Conservation (phyloP, 2,888 invertebrate genomes). For the Pasiphila rectangulata region DNA sequence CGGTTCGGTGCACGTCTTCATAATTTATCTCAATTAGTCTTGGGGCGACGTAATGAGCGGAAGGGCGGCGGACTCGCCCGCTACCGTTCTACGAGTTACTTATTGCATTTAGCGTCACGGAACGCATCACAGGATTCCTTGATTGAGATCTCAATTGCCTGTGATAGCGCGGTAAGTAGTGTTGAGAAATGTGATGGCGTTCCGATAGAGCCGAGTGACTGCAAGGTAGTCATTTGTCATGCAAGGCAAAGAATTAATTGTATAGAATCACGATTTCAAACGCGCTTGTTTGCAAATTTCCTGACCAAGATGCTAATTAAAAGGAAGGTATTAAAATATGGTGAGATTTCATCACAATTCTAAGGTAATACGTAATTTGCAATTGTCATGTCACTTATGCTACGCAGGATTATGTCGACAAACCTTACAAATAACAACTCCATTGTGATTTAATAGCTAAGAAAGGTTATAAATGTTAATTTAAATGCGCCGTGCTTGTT, state of each 20-base stretch:
- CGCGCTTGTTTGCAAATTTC: conserved; percentile 15
- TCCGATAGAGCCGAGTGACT: conserved; percentile 14
- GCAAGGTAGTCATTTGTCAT: conserved; percentile 20
- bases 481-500: not conserved
- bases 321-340: too few species aligned
- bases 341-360: too few species aligned
- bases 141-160: conserved; percentile 37
- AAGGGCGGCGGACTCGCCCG: conserved; percentile 52
- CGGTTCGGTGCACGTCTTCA: conserved; percentile 71
- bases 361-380: too few species aligned
- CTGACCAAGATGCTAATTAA: conserved; percentile 12
- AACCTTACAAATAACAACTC: not conserved
- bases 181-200: conserved; percentile 27
- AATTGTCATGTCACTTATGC: too few species aligned
- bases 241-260: conserved; percentile 10
- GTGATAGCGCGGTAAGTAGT: conserved; percentile 30
- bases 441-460: conserved; percentile 1
- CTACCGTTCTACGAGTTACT: conserved; percentile 31
- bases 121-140: conserved; percentile 35
- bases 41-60: conserved; percentile 64
- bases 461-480: conserved; percentile 4
- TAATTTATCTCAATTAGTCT: conserved; percentile 79
- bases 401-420: not conserved
- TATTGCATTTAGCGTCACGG: conserved; percentile 36
- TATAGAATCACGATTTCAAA: conserved; percentile 14